Conservation (phyloP, 2,113 vertebrate species). For the Caloenas nicobarica region DNA sequence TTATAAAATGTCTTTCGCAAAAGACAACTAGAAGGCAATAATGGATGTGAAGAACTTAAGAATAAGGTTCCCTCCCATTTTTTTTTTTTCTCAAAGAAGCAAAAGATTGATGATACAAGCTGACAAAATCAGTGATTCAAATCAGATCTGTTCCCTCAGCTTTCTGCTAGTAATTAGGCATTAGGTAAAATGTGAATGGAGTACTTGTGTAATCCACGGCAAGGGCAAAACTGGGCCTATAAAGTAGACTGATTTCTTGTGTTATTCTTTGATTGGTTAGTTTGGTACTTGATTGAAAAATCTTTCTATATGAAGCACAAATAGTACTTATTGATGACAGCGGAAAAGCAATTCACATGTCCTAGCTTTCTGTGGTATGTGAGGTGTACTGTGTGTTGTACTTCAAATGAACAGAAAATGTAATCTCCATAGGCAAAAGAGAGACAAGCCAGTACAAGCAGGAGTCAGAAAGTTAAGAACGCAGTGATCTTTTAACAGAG, state of each 20-base stretch:
- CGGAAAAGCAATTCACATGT: not conserved
- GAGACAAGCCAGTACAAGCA: not conserved
- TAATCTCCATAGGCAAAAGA: not conserved
- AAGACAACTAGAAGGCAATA: not conserved
- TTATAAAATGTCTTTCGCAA: not conserved
- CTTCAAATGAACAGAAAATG: not conserved
- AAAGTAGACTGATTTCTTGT: not conserved
- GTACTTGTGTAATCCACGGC: not conserved
- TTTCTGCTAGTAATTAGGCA: not conserved
- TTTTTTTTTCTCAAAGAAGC: not conserved
- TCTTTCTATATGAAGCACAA: not conserved
- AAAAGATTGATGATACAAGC: not conserved
- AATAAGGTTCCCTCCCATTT: not conserved
- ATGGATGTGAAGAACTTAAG: not conserved
- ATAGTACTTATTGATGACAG: not conserved
- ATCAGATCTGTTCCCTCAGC: not conserved
- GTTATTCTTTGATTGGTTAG: not conserved
- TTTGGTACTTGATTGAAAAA: not conserved
- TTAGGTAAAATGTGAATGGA: not conserved
- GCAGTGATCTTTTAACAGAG: not conserved
- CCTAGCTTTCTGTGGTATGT: not conserved
- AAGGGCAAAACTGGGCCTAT: not conserved
- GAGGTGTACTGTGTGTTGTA: not conserved
- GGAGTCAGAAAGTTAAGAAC: slow-evolving; percentile 1
- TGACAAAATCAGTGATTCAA: not conserved